Evolutionary conservation across 2,888 invertebrate genomes (phyloP), one percentile per base, ranked within the genome.

Genomic region (Epistrophe grossulariae): DNA sequence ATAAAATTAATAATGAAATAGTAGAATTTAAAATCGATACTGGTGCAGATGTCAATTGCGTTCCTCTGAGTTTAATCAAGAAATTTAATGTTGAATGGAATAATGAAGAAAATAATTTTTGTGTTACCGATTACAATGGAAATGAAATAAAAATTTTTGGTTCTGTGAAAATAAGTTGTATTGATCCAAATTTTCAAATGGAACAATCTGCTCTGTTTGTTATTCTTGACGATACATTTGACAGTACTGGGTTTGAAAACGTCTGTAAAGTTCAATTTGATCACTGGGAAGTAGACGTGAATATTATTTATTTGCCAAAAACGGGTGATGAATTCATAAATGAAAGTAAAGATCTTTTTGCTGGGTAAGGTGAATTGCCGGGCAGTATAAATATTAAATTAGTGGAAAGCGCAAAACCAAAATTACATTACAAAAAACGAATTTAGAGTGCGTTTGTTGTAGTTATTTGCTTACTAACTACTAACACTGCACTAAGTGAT

Each of bases 341-440:
- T 45, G 10, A 60, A 35, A 45, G 70, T 52, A 79, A 77, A 60
- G 71, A 81, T 80, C 57, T 88, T 45, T 88, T 89, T 84, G 19
- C 78, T 10, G 83, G 88, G n/a, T 64, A 88, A 57, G 87, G 87
- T 19, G 81, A 62, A 74, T 72, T 88, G 68, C 88, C 83, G 11
- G 66, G 66, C 8, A 76, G 31, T 17, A 64, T 59, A 62, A 55
- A 40, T 59, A 88, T 88, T 38, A 10, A 77, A n/a, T 72, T 85
- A 38, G 74, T 79, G 28, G 87, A 89, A 70, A 80, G 89, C 57
- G 31, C 88, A 17, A 84, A 77, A 55, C 88, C 89, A 55, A 78
- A 83, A 4, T 48, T 89, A 15, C 88, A 89, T 38, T 89, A 88
- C 38, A 89, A 77, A 70, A 89, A 89, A 79, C 72, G 84, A 0